Evolutionary conservation across 2,797 vertebrate species (phyloP), one percentile per base, ranked within the genome.

Genomic region (Notolepis coatsorum): DNA sequence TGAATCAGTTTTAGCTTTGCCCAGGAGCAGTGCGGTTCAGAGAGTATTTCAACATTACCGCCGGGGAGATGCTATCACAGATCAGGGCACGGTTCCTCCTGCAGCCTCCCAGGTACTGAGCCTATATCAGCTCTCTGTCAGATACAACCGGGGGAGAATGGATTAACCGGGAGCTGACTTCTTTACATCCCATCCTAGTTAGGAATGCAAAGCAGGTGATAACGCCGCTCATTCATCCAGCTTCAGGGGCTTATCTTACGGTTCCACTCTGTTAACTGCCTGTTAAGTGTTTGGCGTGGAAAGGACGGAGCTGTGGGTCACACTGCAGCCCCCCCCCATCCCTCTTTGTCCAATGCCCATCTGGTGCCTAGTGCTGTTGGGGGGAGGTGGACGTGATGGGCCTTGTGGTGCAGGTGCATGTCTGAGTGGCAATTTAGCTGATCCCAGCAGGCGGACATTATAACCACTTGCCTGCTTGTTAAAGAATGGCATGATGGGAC

Each of bases 401-500:
- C 20, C 20, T 42, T 10, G 76, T 50, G 56, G 79, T 60, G 68
- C 77, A 86, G 82, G 82, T 82, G 70, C 53, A 62, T 23, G 49
- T 61, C 67, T 68, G 65, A 77, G 70, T 65, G 80, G 67, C 63
- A 80, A 61, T 57, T 67, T 61, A 61, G 73, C 65, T 71, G 61
- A 62, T 46, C 71, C 17, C 48, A 5, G 48, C 83, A 60, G 65
- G 82, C 63, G 71, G 64, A 65, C 47, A 81, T 81, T 88, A 68
- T 30, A 61, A 67, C 45, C 71, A 70, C 75, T 82, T 68, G 67
- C 70, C 68, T 24, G 61, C 74, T 79, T 77, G 71, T 85, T 80
- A 82, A 80, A 79, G 20, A 30, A 60, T 24, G 37, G 63, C 45
- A 41, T 45, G 65, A 71, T 71, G 67, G 63, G 42, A 66, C 43